Conservation (phyloP, 2,888 invertebrate species). For the Gastracanthus pulcherrimus region DNA sequence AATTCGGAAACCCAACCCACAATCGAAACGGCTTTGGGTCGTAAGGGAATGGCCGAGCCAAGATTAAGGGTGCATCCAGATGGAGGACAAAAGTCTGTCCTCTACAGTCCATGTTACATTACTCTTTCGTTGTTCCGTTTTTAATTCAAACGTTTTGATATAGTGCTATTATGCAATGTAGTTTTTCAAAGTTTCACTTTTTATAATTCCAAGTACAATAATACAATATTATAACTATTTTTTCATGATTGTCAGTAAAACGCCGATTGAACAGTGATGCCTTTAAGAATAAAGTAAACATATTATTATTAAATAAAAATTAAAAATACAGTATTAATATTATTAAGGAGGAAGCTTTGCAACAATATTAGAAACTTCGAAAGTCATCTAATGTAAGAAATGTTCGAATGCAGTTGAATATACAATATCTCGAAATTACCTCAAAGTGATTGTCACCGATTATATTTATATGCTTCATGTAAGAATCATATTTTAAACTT, state of each 20-base stretch:
- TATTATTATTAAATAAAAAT: neutral
- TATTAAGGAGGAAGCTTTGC: too few species aligned
- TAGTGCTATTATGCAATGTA: neutral
- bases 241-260: neutral
- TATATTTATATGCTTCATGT: neutral
- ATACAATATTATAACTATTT: neutral
- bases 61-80: neutral
- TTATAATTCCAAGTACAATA: neutral
- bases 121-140: too few species aligned
- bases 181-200: neutral
- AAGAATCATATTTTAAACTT: neutral
- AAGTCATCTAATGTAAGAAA: too few species aligned
- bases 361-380: too few species aligned
- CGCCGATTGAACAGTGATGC: neutral
- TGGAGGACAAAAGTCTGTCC: too few species aligned
- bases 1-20: too few species aligned
- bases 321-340: too few species aligned
- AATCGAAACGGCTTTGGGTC: neutral
- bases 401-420: too few species aligned
- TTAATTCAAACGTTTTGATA: too few species aligned
- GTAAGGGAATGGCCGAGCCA: slow-evolving; percentile 24
- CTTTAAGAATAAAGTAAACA: neutral
- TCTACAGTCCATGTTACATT: too few species aligned
- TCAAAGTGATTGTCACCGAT: neutral
- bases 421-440: too few species aligned